Percentiles rank a stretch among this genome's conserved stretches.
phyloP scores from a whole-genome alignment of 2,797 vertebrate species.

The Acropternis orthonyx region DNA sequence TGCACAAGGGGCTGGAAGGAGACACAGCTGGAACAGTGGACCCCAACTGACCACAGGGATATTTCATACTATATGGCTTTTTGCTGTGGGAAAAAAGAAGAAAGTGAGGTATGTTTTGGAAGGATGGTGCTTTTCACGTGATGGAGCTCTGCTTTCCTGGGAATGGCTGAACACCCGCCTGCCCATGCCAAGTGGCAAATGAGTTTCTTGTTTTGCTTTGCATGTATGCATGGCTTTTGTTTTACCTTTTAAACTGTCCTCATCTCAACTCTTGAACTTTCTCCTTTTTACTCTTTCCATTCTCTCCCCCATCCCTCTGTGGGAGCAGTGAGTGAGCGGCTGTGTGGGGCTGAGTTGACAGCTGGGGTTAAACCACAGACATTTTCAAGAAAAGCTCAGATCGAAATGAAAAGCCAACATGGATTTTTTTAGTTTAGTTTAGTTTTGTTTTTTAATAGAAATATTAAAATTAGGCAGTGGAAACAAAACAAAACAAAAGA shows the following conservation, averaged over 20 bases:
- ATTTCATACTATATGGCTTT: not conserved
- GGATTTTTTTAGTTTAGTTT: not conserved
- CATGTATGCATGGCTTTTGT: not conserved
- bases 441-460: not conserved
- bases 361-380: not conserved
- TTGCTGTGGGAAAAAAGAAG: not conserved
- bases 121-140: not conserved
- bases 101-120: not conserved
- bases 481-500: not conserved
- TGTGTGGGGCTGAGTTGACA: not conserved
- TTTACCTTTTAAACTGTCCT: not conserved
- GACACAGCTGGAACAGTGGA: not conserved
- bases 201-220: not conserved
- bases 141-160: not conserved
- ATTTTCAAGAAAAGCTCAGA: not conserved
- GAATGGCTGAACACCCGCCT: not conserved
- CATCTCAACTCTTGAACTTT: not conserved
- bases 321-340: accelerated
- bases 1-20: not conserved
- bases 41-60: not conserved
- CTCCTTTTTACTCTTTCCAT: not conserved
- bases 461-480: not conserved
- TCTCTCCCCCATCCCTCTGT: not conserved
- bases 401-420: not conserved
- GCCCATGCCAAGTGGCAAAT: not conserved